These are phyloP conservation scores for Pachymerium ferrugineum DNA, from an alignment of 2,888 invertebrate species.

Conservation along the genomic window DNA sequence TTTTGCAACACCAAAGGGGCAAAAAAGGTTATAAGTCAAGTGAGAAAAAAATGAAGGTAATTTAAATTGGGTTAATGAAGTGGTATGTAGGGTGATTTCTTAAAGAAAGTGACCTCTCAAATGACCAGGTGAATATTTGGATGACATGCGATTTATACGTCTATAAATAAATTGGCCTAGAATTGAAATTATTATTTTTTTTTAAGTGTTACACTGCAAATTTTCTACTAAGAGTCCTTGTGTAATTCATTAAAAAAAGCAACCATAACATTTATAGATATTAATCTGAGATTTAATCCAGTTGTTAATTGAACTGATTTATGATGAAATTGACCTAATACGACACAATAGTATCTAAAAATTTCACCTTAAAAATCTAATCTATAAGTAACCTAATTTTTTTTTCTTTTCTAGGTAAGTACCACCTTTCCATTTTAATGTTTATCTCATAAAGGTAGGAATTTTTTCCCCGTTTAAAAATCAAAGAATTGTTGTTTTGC, in stretches of 20 bases:
- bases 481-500: not conserved
- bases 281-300: not conserved
- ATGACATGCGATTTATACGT: not conserved
- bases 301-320: not conserved
- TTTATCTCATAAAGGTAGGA: not conserved
- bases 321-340: not conserved
- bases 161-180: too few species aligned
- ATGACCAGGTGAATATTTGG: not conserved
- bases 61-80: slow-evolving; percentile 2
- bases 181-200: too few species aligned
- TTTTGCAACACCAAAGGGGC: too few species aligned
- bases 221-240: not conserved
- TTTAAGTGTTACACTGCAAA: too few species aligned
- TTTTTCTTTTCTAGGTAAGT: slow-evolving; percentile 15
- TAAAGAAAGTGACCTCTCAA: not conserved
- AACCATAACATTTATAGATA: not conserved
- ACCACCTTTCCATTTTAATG: not conserved
- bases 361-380: not conserved
- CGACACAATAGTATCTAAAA: not conserved
- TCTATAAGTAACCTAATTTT: not conserved
- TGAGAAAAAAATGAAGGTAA: too few species aligned
- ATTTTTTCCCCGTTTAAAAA: not conserved
- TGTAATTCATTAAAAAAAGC: not conserved
- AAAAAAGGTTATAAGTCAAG: too few species aligned
- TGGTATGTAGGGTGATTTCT: too few species aligned